Conservation (phyloP, 2,888 invertebrate genomes). For the Oegoconia quadripuncta region DNA sequence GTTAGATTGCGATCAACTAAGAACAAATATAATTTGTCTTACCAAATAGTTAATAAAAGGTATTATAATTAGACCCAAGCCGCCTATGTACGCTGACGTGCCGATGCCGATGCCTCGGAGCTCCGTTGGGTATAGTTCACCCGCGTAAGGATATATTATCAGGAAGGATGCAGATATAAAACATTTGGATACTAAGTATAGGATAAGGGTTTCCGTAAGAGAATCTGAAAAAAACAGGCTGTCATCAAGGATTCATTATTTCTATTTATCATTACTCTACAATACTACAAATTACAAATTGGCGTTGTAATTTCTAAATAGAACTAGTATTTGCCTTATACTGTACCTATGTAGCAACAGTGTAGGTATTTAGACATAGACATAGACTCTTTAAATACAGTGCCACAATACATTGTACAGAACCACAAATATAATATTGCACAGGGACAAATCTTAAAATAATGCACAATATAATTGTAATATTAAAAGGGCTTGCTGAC, state of each 20-base stretch:
- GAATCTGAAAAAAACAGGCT: slow-evolving; percentile 80
- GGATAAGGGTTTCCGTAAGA: slow-evolving; percentile 83
- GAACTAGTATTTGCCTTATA: slow-evolving; percentile 2
- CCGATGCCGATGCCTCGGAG: slow-evolving; percentile 94
- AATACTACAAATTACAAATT: slow-evolving; percentile 6
- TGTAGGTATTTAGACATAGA: no score
- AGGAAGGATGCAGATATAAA: slow-evolving; percentile 94
- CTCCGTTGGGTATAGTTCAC: slow-evolving; percentile 94
- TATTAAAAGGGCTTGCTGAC: no score
- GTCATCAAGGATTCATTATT: slow-evolving; percentile 1
- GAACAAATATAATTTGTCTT: no score
- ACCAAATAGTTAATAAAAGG: slow-evolving; percentile 95
- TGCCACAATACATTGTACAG: no score
- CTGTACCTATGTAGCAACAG: background rate
- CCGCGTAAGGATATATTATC: slow-evolving; percentile 95
- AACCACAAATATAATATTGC: no score
- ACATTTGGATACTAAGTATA: slow-evolving; percentile 91
- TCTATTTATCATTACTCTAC: slow-evolving; percentile 5
- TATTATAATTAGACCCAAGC: slow-evolving; percentile 91
- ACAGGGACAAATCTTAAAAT: no score
- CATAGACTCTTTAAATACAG: no score
- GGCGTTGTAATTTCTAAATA: no score
- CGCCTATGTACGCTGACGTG: slow-evolving; percentile 93
- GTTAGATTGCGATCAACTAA: no score
- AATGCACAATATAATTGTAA: no score